Percentiles rank a stretch among this genome's conserved stretches.
These are phyloP conservation scores for Rhodeus uyekii DNA, from an alignment of 2,797 vertebrate genomes.

Conservation along the genomic window DNA sequence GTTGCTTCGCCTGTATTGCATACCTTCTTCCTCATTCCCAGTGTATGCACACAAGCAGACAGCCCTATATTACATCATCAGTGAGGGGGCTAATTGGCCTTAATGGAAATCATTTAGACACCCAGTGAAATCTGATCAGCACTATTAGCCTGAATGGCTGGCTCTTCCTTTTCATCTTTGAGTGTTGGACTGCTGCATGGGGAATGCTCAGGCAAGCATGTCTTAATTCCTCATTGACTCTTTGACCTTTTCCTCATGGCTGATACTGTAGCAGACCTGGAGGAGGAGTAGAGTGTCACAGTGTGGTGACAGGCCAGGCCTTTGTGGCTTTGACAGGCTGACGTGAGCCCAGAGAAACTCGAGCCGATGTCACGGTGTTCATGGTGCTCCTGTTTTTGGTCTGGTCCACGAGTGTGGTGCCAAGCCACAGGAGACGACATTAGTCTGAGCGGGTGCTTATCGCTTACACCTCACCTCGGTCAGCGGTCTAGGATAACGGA, in stretches of 20 bases:
- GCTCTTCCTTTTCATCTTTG: conserved; percentile 69
- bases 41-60: conserved; percentile 55
- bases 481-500: conserved; percentile 81
- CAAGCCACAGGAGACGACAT: conserved; percentile 74
- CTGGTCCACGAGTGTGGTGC: conserved; percentile 73
- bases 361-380: conserved; percentile 72
- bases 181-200: conserved; percentile 69
- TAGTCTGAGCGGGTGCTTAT: conserved; percentile 74
- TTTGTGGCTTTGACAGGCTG: conserved; percentile 74
- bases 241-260: conserved; percentile 72
- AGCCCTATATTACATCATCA: conserved; percentile 60
- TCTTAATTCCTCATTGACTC: conserved; percentile 83
- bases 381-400: conserved; percentile 76
- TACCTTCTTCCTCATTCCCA: conserved; percentile 8
- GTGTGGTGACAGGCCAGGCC: conserved; percentile 66
- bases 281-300: conserved; percentile 62
- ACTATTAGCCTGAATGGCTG: conserved; percentile 67
- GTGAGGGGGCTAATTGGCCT: conserved; percentile 77
- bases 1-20: background rate
- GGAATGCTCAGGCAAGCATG: conserved; percentile 80
- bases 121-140: conserved; percentile 72
- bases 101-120: conserved; percentile 78
- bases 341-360: conserved; percentile 78
- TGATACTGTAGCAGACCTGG: conserved; percentile 65
- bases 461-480: conserved; percentile 80